Conservation (phyloP, 2,113 vertebrate genomes). For the Microtus montanus region DNA sequence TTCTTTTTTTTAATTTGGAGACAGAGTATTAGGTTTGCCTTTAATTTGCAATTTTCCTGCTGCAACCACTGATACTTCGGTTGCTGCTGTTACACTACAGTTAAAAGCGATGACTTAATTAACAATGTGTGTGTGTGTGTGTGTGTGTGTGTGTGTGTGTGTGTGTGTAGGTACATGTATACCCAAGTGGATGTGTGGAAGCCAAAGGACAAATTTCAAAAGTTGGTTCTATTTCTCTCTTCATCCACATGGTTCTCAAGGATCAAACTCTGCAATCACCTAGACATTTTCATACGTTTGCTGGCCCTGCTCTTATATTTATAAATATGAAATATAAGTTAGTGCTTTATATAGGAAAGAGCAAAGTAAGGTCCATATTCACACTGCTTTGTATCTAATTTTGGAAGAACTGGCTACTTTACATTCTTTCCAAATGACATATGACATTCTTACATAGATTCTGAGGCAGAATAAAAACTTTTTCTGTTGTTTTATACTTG, state of each 20-base stretch:
- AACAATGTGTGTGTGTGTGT: not conserved
- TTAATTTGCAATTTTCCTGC: not conserved
- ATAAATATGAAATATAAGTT: not conserved
- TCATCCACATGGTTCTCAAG: not conserved
- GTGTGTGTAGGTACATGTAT: not conserved
- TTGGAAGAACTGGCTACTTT: not conserved
- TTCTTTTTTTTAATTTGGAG: not conserved
- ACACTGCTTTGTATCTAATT: not conserved
- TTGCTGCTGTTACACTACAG: not conserved
- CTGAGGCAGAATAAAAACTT: not conserved
- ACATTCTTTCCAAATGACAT: not conserved
- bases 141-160: not conserved
- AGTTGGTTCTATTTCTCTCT: not conserved
- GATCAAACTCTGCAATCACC: not conserved
- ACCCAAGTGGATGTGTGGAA: not conserved
- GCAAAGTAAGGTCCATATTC: not conserved
- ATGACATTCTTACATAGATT: not conserved
- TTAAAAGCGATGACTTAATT: conserved; percentile 1
- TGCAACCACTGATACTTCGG: no score
- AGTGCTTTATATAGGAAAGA: not conserved
- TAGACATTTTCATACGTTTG: not conserved
- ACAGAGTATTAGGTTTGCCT: not conserved
- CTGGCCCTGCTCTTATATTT: not conserved
- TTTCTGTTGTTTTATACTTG: not conserved
- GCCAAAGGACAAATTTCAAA: not conserved